phyloP scores from a whole-genome alignment of 2,888 invertebrate species.

The Theretra japonica region DNA sequence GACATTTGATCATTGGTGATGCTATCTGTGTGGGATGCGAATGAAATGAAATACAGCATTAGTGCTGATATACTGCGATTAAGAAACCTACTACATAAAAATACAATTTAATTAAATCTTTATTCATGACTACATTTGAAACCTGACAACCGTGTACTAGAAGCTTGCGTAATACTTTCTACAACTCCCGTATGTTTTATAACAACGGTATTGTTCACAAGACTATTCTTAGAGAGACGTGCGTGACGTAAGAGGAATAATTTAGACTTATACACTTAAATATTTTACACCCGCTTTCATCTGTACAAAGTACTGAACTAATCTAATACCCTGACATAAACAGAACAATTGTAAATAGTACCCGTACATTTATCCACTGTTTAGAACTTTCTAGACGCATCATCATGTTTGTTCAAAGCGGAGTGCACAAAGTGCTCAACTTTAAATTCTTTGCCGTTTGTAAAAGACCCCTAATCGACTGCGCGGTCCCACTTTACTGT shows the following conservation, averaged over 20 bases:
- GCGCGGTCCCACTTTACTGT: background rate
- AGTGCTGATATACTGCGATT: background rate
- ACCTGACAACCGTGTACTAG: background rate
- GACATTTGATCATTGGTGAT: background rate
- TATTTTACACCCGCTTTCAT: constrained; percentile 19
- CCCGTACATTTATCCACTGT: constrained; percentile 55
- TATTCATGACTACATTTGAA: background rate
- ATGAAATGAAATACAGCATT: background rate
- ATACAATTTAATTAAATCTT: background rate
- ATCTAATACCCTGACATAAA: constrained; percentile 44
- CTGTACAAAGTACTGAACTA: constrained; percentile 22
- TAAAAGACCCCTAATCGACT: constrained; percentile 51
- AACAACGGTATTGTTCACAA: background rate
- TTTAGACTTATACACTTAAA: constrained; percentile 15
- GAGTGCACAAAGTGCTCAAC: constrained; percentile 64
- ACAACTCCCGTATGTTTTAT: background rate
- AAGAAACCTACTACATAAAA: background rate
- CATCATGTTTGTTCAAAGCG: constrained; percentile 67
- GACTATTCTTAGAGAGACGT: background rate
- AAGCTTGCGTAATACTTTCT: background rate
- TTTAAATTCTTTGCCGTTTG: constrained; percentile 59
- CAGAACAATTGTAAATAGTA: constrained; percentile 53
- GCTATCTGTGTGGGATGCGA: background rate
- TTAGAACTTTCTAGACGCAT: constrained; percentile 75
- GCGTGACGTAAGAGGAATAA: constrained; percentile 7